These are phyloP conservation scores for Zhuqinia jingwanae DNA, from an alignment of 2,888 invertebrate genomes.

Conservation along the genomic window DNA sequence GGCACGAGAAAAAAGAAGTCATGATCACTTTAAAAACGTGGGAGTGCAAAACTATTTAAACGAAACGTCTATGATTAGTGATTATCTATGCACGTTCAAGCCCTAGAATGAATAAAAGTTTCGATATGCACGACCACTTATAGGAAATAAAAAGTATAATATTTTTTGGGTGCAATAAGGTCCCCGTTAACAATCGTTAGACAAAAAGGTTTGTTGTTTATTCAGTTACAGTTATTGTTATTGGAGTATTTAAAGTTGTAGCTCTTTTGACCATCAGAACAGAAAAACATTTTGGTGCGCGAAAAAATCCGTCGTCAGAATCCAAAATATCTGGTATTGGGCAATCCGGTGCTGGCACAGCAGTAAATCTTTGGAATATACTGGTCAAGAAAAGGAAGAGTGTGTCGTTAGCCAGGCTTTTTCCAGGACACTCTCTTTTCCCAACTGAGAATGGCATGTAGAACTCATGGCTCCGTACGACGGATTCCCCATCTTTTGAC, in stretches of 20 bases:
- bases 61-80: too few relatives aligned
- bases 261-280: conserved; percentile 52
- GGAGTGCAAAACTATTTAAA: too few relatives aligned
- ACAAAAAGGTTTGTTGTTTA: too few relatives aligned
- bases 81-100: too few relatives aligned
- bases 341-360: conserved; percentile 42
- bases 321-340: conserved; percentile 54
- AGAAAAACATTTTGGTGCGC: conserved; percentile 55
- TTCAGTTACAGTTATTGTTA: conserved; percentile 45
- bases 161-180: too few relatives aligned
- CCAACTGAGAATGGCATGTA: conserved; percentile 69
- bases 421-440: conserved; percentile 65
- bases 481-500: conserved; percentile 45
- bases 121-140: too few relatives aligned
- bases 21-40: too few relatives aligned
- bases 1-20: too few relatives aligned
- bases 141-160: too few relatives aligned
- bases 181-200: too few relatives aligned
- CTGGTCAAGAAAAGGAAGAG: conserved; percentile 68
- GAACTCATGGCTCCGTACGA: conserved; percentile 50
- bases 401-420: conserved; percentile 57
- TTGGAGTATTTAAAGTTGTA: background rate
- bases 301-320: conserved; percentile 54
- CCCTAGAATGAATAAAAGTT: too few relatives aligned
- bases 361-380: conserved; percentile 68